phyloP scores from a whole-genome alignment of 2,113 vertebrate genomes.

The Cephalopterus ornatus region DNA sequence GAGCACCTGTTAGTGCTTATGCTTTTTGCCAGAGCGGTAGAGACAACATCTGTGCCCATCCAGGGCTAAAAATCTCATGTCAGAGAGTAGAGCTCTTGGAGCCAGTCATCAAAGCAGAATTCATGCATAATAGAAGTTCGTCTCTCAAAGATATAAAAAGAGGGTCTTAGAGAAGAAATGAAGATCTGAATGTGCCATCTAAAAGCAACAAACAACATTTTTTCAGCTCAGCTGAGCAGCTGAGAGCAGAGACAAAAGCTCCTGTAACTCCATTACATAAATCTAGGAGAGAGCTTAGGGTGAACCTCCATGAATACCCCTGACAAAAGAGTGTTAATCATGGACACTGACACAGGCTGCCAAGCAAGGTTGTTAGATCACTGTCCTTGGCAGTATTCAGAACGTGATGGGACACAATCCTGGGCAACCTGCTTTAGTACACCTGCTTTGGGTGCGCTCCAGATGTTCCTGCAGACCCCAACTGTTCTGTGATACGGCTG shows the following conservation, averaged over 20 bases:
- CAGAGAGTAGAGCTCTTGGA: neutral
- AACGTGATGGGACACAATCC: neutral
- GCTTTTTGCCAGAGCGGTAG: neutral
- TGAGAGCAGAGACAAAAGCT: neutral
- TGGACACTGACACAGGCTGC: neutral
- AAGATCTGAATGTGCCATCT: neutral
- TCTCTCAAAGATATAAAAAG: neutral
- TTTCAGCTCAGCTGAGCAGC: neutral
- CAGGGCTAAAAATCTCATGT: constrained; percentile 4
- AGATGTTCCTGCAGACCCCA: neutral
- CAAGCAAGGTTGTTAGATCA: neutral
- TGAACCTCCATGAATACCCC: neutral
- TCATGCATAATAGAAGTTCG: neutral
- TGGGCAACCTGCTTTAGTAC: neutral
- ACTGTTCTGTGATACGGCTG: neutral
- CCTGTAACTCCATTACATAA: neutral
- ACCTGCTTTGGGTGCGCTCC: neutral
- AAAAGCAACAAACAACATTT: neutral
- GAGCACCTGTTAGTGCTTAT: constrained; percentile 16
- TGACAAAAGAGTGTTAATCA: neutral
- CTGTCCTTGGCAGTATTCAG: neutral
- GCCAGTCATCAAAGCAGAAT: neutral
- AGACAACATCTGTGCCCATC: neutral
- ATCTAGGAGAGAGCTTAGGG: neutral
- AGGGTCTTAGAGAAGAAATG: neutral